Percentiles rank a stretch among this genome's conserved stretches.
Evolutionary conservation across 2,888 invertebrate genomes (phyloP).

Genomic region (Apoda limacodes): DNA sequence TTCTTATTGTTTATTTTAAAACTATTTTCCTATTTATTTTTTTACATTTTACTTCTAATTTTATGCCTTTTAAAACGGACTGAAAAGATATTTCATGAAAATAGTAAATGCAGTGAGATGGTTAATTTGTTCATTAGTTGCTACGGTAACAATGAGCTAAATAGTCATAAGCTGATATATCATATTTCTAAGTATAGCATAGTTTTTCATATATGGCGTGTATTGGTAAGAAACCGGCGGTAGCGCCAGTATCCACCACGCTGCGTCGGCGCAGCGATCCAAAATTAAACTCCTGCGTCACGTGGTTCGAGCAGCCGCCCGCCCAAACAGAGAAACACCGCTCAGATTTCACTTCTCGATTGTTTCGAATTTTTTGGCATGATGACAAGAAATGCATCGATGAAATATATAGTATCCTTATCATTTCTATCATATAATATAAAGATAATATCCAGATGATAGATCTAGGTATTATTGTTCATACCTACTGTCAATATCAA

Average conservation of each 20-base stretch:
- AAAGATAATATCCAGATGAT: too few species aligned
- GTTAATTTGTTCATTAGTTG: too few species aligned
- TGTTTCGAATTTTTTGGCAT: constrained; percentile 32
- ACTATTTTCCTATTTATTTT: constrained; percentile 1
- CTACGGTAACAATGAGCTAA: too few species aligned
- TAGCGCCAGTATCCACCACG: constrained; percentile 42
- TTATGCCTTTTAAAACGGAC: too few species aligned
- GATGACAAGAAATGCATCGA: too few species aligned
- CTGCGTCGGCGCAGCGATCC: constrained; percentile 56
- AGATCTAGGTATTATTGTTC: too few species aligned
- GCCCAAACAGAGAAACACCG: constrained; percentile 67
- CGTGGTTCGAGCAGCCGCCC: constrained; percentile 57
- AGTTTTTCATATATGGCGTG: constrained; percentile 61
- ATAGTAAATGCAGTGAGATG: too few species aligned
- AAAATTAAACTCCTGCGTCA: constrained; percentile 57
- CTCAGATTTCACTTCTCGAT: constrained; percentile 59
- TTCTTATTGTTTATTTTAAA: constrained; percentile 26
- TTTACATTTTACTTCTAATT: not conserved
- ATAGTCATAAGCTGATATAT: constrained; percentile 16
- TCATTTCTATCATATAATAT: too few species aligned
- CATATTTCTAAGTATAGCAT: constrained; percentile 55
- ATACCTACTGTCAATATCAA: constrained; percentile 45
- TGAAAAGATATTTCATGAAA: too few species aligned
- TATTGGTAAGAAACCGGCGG: constrained; percentile 45
- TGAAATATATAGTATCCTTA: too few species aligned